Base-by-base conservation (phyloP, 2,113 vertebrate genomes). In the Ariopsis seemanni region DNA sequence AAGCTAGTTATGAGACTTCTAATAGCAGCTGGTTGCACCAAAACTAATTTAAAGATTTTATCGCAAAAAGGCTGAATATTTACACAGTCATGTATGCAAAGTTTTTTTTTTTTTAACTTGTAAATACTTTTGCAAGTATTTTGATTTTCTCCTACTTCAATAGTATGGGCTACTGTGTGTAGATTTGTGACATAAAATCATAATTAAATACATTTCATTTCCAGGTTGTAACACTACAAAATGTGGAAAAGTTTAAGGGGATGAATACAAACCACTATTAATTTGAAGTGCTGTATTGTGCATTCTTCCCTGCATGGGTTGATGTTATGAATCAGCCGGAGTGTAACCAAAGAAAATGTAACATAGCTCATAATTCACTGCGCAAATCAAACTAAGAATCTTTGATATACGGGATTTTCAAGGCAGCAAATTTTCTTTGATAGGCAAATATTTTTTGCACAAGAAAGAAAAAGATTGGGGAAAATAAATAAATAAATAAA, bases 341-440 rank as follows among this genome's bases (percentile, higher is more conserved):
- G 52, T 85, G 20, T n/a, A n/a, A 65, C 8, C 25, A 65, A 15
- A 15, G 67, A 30, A 69, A 69, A 69, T 69, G 5, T 7, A 69
- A 69, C 4, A 69, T 4, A 27, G 11, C 25, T 67, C 91, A 27
- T 84, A 91, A 89, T 91, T 94, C 92, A 93, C 92, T 94, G 92
- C 93, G 93, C 91, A 94, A 93, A 95, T 94, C 93, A 92, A 95
- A 95, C 93, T 91, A 94, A 91, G 93, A 94, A 94, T 25, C 94
- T 95, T 93, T 94, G 94, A 95, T 94, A 92, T 92, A 93, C 94
- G 92, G 91, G 93, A 94, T 92, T 94, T 93, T 93, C 93, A 92
- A 92, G 82, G 93, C 93, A 94, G 93, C 94, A 95, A 95, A 93
- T 34, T 80, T 91, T 86, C 93, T 93, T 94, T 93, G 93, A 94